A percentile compares a stretch with the other conserved stretches of the same genome.
Conservation (phyloP, 2,797 vertebrate species). For the Coluber constrictor region DNA sequence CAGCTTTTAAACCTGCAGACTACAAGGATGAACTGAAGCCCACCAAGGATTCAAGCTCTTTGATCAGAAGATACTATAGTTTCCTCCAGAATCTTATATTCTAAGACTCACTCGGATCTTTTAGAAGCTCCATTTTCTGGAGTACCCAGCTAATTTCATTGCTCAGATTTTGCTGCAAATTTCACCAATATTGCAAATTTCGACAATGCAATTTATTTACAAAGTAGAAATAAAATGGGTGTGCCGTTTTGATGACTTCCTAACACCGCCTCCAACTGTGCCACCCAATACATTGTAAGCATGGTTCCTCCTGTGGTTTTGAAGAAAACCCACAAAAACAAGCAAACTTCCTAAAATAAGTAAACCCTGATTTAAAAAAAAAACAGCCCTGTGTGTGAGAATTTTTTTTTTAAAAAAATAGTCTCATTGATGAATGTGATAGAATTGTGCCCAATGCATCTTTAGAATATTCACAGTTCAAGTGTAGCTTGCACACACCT, state of each 20-base stretch:
- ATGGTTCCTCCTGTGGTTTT: not conserved
- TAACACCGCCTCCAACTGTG: not conserved
- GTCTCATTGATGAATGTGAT: not conserved
- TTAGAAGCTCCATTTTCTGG: not conserved
- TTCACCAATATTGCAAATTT: not conserved
- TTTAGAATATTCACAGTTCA: not conserved
- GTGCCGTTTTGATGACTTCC: not conserved
- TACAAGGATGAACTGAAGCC: not conserved
- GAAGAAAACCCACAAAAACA: not conserved
- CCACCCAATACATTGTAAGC: not conserved
- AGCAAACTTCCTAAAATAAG: not conserved
- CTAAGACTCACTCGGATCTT: not conserved
- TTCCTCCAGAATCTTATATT: not conserved
- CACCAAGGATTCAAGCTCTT: not conserved
- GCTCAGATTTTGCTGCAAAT: not conserved
- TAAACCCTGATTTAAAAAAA: not conserved
- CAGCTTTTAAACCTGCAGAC: not conserved
- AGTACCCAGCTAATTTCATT: not conserved
- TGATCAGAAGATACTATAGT: not conserved
- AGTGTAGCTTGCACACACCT: not conserved
- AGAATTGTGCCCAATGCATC: not conserved
- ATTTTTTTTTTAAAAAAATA: not conserved
- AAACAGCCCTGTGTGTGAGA: not conserved
- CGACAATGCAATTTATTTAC: not conserved
- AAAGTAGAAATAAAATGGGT: not conserved